Evolutionary conservation across 2,888 invertebrate genomes (phyloP).

Genomic region (Deilephila elpenor): DNA sequence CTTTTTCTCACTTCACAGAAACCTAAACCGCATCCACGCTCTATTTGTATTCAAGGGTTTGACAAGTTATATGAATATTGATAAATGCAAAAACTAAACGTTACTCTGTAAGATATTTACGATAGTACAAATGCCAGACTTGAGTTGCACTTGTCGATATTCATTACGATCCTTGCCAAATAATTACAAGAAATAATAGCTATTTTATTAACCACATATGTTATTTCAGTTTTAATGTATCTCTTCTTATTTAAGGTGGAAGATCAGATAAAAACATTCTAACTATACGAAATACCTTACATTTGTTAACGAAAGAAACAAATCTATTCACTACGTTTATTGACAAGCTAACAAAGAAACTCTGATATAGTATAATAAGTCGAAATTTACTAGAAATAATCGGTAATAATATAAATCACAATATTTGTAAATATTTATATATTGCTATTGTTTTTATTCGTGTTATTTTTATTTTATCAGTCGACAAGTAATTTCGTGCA

Average conservation of each 20-base stretch:
- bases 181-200: not conserved
- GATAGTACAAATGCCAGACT: not conserved
- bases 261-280: not conserved
- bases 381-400: not conserved
- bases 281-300: no score
- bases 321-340: not conserved
- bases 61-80: not conserved
- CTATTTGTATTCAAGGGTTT: not conserved
- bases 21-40: no score
- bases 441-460: not conserved
- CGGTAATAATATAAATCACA: not conserved
- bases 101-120: not conserved
- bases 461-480: not conserved
- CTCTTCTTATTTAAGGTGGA: not conserved
- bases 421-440: not conserved
- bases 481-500: not conserved
- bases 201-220: not conserved
- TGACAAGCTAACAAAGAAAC: slow-evolving; percentile 4
- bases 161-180: not conserved
- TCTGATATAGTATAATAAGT: not conserved
- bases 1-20: no score
- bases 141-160: not conserved
- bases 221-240: not conserved
- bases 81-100: not conserved
- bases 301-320: slow-evolving; percentile 7